Percentiles rank a stretch among this genome's conserved stretches.
Evolutionary conservation across 1,140 invertebrate genomes (phyloP).

Genomic region (Copidosoma floridanum): DNA sequence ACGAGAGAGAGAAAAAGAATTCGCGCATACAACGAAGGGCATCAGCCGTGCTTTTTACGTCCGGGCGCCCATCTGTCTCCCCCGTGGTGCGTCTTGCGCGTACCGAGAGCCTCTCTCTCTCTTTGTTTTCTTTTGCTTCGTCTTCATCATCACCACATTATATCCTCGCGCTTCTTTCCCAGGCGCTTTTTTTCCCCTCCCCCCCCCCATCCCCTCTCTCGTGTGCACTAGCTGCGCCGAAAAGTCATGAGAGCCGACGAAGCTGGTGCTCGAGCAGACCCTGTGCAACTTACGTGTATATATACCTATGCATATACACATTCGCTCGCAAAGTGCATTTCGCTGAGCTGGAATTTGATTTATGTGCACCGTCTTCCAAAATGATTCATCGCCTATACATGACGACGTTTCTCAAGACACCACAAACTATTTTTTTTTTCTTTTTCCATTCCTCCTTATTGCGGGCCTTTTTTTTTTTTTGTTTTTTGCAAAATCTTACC

Average conservation of each 20-base stretch:
- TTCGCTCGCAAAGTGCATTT: too few species aligned
- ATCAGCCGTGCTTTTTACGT: constrained; percentile 13
- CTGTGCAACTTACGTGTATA: too few species aligned
- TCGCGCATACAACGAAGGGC: background rate
- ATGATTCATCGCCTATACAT: too few species aligned
- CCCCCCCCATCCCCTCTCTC: constrained; percentile 18
- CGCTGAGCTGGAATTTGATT: constrained; percentile 37
- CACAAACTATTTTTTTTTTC: too few species aligned
- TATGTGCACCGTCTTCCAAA: constrained; percentile 1
- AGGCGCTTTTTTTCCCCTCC: constrained; percentile 23
- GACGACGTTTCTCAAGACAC: too few species aligned
- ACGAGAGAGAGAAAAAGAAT: constrained; percentile 4
- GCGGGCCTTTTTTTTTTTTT: background rate
- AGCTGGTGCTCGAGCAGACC: too few species aligned
- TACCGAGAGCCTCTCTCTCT: background rate
- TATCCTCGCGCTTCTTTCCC: constrained; percentile 11
- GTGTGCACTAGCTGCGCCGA: constrained; percentile 16
- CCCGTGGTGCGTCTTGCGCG: background rate
- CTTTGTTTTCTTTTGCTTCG: background rate
- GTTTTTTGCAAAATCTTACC: too few species aligned
- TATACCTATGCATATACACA: too few species aligned
- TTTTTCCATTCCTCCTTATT: background rate
- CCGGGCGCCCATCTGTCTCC: constrained; percentile 23
- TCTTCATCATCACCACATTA: too few species aligned
- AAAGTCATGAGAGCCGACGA: background rate